Percentiles rank a stretch among this genome's conserved stretches.
phyloP scores from a whole-genome alignment of 1,140 invertebrate species.

The Ostrea edulis region DNA sequence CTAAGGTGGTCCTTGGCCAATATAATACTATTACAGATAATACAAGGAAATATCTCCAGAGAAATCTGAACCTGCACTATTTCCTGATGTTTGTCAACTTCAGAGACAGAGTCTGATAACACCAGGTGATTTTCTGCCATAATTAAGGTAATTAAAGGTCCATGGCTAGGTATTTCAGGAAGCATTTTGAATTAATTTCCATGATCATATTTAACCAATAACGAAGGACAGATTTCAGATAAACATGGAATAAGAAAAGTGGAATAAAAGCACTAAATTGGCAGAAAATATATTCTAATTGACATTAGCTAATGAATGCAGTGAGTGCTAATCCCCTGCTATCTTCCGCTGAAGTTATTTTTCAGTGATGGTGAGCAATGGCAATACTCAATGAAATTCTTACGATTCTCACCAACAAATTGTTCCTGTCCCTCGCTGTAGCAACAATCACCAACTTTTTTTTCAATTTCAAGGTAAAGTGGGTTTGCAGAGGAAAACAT shows the following conservation, averaged over 20 bases:
- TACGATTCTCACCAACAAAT: background rate
- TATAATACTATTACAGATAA: background rate
- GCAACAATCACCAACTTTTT: background rate
- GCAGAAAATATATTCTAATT: too few relatives aligned
- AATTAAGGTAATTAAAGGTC: background rate
- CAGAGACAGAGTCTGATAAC: background rate
- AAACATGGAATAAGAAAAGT: too few relatives aligned
- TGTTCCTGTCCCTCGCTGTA: background rate
- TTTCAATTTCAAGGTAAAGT: conserved; percentile 33
- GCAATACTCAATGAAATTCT: background rate
- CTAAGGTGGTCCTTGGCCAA: background rate
- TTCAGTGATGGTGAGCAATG: background rate
- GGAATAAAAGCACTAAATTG: too few relatives aligned
- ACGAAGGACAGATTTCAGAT: too few relatives aligned
- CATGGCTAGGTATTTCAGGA: background rate
- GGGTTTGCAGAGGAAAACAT: background rate
- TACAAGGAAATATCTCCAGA: background rate
- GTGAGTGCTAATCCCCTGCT: too few relatives aligned
- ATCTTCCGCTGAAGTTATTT: too few relatives aligned
- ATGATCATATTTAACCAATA: background rate
- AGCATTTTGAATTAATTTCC: background rate
- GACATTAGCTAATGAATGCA: too few relatives aligned
- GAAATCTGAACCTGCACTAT: background rate
- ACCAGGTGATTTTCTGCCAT: background rate
- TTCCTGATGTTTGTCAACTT: conserved; percentile 30